Evolutionary conservation across 2,888 invertebrate species (phyloP), one percentile per base, ranked within the genome.

Genomic region (Drosophila acutilabella): DNA sequence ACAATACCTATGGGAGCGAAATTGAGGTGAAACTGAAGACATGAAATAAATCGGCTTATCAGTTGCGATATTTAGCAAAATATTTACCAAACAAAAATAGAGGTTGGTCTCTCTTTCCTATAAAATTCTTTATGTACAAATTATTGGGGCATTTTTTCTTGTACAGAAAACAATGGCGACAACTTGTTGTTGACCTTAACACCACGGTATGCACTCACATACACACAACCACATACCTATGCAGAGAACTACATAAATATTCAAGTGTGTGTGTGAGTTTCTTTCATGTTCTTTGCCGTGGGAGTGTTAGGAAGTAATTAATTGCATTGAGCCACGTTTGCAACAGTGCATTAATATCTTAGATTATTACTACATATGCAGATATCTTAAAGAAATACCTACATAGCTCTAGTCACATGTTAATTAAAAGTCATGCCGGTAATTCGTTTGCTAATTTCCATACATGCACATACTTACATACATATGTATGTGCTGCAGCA

Each of bases 161-260:
- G 30, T 30, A 69, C 69, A 73, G 74, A 68, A 68, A 72, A 67
- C 38, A 60, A 47, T 51, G 58, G 58, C 65, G 62, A 53, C 66
- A 71, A 72, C 72, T 67, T 77, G 66, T 81, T 81, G 88, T 84
- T 88, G 77, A 84, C 85, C 80, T 88, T 88, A 84, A 67, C 70
- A 68, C 54, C 59, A 52, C 56, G 16, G 51, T 58, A 52, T 71
- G 83, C 75, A 71, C 26, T 47, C 20, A 41, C 50, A 51, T 16
- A 26, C 38, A 62, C 40, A 33, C 6, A 33, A 2, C 8, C 11
- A 16, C 13, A 18, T 7, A 11, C 40, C 36, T n/a, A 14, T 10
- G 14, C 16, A 33, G 14, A 20, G 16, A 7, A 26, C 30, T 30
- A 1, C 7, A 5, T 36, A 36, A 36, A 13, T 13, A 36, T 13